Evolutionary conservation across 2,113 vertebrate species (phyloP), one percentile per base, ranked within the genome.

Genomic region (Arvicanthis niloticus): DNA sequence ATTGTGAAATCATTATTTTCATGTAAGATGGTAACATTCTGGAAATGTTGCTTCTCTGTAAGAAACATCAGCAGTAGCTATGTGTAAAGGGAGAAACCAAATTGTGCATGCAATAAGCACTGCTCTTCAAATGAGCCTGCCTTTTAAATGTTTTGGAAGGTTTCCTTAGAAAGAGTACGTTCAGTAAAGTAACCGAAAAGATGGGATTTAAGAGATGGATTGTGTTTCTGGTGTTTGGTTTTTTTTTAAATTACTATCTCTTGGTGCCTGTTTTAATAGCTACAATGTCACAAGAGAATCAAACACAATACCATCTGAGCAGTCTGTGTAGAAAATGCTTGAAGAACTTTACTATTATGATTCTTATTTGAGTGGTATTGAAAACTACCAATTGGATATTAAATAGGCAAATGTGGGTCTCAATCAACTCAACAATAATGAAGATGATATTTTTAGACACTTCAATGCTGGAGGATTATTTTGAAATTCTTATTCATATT

Each of bases 1-100:
- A 96, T 97, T 96, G 93, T 97, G 89, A 98, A 98, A 91, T 56
- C 4, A 0, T 65, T 8, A 0, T 73, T 98, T 96, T 91, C 67
- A 26, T 93, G 68, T 91, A 81, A 93, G 90, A 96, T 95, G 76
- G 5, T 48, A 91, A 87, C 95, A 0, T 97, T 97, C 94, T 96
- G 78, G 40, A 94, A 4, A 96, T 94, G 26, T 37, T 80, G 0
- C 88, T 95, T 29, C 80, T 95, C 1, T 67, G 88, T 97, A 86
- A 96, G 88, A 97, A 95, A 68, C 73, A 87, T 94, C 78, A 72
- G 76, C 60, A 96, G 16, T 72, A 93, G 34, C 93, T 94, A 95
- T 82, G 26, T n/a, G 0, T 26, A 62, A 81, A 94, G 95, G 87
- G 96, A 92, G 56, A 80, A 98, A 93, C 42, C 53, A 51, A 96